Evolutionary conservation across 1,140 invertebrate genomes (phyloP).

Genomic region (Diprion similis): DNA sequence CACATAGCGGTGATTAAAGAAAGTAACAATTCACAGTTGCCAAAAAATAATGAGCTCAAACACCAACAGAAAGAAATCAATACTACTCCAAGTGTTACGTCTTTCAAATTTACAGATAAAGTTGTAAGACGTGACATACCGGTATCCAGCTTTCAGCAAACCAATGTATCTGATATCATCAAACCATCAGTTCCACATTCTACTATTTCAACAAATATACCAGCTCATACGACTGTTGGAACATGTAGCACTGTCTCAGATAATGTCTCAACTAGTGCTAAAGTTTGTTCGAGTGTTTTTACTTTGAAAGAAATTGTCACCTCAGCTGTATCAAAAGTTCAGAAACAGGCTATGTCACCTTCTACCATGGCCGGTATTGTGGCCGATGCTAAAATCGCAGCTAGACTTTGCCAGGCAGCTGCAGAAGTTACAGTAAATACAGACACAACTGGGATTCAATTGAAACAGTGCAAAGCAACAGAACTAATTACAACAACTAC

Average conservation of each 20-base stretch:
- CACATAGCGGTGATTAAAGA: conserved; percentile 41
- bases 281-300: conserved; percentile 21
- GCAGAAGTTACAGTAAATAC: conserved; percentile 32
- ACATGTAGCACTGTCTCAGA: background rate
- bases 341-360: conserved; percentile 33
- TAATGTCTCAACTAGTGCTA: conserved; percentile 6
- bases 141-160: conserved; percentile 47
- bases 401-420: conserved; percentile 45
- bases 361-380: conserved; percentile 47
- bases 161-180: conserved; percentile 36
- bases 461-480: background rate
- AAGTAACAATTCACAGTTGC: conserved; percentile 27
- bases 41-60: conserved; percentile 28
- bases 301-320: conserved; percentile 35
- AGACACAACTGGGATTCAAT: background rate
- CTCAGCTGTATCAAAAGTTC: conserved; percentile 24
- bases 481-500: background rate
- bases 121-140: conserved; percentile 35
- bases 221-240: background rate
- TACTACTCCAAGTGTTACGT: conserved; percentile 30
- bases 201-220: conserved; percentile 10
- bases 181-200: conserved; percentile 34
- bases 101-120: conserved; percentile 41
- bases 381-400: conserved; percentile 50
- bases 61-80: conserved; percentile 33